A percentile compares a stretch with the other conserved stretches of the same genome.
Conservation (phyloP, 2,888 invertebrate species). For the Strigamia maritima region DNA sequence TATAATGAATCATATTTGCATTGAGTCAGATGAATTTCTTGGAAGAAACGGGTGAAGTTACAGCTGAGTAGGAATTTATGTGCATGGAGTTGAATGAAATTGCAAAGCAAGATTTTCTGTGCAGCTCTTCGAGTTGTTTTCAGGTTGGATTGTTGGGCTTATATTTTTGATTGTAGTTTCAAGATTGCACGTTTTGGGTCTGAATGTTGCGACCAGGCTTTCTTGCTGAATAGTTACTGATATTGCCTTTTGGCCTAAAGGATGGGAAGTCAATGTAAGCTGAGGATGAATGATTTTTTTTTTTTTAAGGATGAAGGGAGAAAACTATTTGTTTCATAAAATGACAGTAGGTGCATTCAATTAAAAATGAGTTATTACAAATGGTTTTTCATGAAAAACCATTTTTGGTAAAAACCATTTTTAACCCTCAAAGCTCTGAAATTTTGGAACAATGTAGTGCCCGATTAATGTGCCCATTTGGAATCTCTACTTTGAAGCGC, state of each 20-base stretch:
- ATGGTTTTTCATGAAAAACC: too few relatives aligned
- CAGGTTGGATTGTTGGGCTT: background rate
- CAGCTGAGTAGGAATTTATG: background rate
- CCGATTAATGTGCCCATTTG: too few relatives aligned
- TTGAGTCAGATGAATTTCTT: background rate
- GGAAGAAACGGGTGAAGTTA: background rate
- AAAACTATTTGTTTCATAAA: too few relatives aligned
- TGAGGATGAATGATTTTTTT: background rate
- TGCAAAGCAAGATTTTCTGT: background rate
- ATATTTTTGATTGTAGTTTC: background rate
- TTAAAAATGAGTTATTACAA: too few relatives aligned
- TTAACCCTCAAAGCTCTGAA: too few relatives aligned
- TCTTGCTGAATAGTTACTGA: background rate
- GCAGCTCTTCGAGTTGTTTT: background rate
- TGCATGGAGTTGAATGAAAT: background rate
- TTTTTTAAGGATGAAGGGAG: too few relatives aligned
- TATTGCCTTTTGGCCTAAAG: background rate
- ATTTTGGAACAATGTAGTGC: too few relatives aligned
- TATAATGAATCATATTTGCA: background rate
- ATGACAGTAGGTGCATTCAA: too few relatives aligned
- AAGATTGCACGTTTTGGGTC: background rate
- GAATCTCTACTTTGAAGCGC: too few relatives aligned
- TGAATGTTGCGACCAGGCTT: background rate
- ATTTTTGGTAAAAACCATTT: too few relatives aligned
- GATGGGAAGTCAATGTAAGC: background rate